Evolutionary conservation across 2,113 vertebrate genomes (phyloP), one percentile per base, ranked within the genome.

Genomic region (Zapornia atra): DNA sequence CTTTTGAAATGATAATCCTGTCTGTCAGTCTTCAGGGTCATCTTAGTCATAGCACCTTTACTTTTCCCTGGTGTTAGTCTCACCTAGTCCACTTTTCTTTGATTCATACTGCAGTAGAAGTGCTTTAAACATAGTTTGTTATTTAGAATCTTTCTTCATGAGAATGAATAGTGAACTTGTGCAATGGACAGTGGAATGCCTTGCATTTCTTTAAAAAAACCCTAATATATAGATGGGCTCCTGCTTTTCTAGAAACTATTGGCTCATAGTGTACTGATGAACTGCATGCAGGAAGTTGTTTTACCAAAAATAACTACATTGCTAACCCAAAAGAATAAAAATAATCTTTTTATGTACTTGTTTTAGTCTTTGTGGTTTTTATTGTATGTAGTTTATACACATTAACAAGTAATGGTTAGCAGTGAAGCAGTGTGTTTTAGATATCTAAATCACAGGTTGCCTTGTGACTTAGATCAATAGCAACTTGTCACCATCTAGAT

Each of bases 251-350:
- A 98, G 96, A 98, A 96, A 94, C 97, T 98, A 81, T 57, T 94
- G 63, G 57, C 91, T 97, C 64, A 94, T 98, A 98, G 95, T 97
- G 76, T 98, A 97, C 96, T 96, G 97, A 94, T 97, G 86, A 98
- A 98, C 92, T 98, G 99, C 99, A 99, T 99, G 99, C 97, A 97
- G 98, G 96, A 98, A 95, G 97, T 97, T 98, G 97, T 97, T 98
- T 97, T 97, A 97, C 95, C 66, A 98, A 97, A 98, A 98, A 79
- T 96, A 84, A 93, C 83, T 83, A 92, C 97, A 97, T 94, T 98
- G 94, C 97, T 98, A 98, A 97, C 88, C 90, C 93, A 95, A 98
- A 98, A 98, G 93, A 99, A 99, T 99, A 99, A 99, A 99, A 94
- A 98, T 97, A 95, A 98, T 78, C 96, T 98, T 98, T 98, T 99